Evolutionary conservation across 2,888 invertebrate species (phyloP).

Genomic region (Mesodorylaimus sp.): DNA sequence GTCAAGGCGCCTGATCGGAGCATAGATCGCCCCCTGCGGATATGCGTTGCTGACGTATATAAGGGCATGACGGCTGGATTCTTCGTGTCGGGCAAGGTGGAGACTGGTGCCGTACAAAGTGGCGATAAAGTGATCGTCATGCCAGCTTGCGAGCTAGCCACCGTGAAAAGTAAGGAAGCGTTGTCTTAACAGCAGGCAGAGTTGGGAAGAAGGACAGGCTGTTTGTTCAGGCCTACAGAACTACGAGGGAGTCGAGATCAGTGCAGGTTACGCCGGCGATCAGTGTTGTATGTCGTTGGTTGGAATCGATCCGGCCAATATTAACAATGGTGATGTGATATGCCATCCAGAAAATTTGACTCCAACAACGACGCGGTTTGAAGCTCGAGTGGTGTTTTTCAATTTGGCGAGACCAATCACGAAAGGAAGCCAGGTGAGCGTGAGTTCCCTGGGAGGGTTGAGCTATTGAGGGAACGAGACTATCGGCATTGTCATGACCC

Average conservation of each 20-base stretch:
- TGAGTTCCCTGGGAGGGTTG: no score
- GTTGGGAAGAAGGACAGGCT: neutral
- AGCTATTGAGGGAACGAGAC: no score
- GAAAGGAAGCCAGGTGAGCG: conserved; percentile 59
- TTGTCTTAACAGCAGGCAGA: neutral
- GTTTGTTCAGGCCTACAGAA: conserved; percentile 40
- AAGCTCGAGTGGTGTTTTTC: conserved; percentile 81
- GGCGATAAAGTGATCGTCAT: conserved; percentile 73
- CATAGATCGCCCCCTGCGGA: conserved; percentile 65
- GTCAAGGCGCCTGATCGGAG: conserved; percentile 70
- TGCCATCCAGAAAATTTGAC: conserved; percentile 63
- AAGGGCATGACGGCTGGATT: conserved; percentile 62
- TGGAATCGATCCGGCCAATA: conserved; percentile 63
- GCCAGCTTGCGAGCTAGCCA: conserved; percentile 62
- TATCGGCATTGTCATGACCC: no score
- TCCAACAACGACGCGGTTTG: conserved; percentile 58
- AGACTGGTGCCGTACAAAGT: conserved; percentile 62
- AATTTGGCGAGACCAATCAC: conserved; percentile 74
- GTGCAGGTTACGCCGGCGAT: conserved; percentile 74
- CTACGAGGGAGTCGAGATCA: conserved; percentile 50
- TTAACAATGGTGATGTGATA: conserved; percentile 63
- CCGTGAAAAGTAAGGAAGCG: conserved; percentile 47
- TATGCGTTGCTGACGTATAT: conserved; percentile 83
- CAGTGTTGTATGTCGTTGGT: conserved; percentile 63
- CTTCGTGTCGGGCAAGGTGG: conserved; percentile 69